These are phyloP conservation scores for Lithosia quadra DNA, from an alignment of 2,888 invertebrate species.

Conservation along the genomic window DNA sequence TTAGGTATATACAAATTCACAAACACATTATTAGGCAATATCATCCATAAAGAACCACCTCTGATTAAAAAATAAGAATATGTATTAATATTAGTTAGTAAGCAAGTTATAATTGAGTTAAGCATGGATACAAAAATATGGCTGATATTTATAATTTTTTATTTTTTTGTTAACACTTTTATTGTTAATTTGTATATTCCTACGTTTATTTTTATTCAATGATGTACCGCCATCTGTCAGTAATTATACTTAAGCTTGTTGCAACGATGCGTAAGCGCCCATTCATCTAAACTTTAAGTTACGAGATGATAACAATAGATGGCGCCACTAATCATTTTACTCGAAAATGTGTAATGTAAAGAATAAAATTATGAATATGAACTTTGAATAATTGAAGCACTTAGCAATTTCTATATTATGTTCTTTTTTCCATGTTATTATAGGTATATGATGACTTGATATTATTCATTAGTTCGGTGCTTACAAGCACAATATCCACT, in stretches of 20 bases:
- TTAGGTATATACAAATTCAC: too few species aligned
- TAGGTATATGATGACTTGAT: too few species aligned
- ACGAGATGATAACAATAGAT: slow-evolving; percentile 45
- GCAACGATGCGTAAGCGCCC: slow-evolving; percentile 44
- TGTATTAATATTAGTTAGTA: too few species aligned
- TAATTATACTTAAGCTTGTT: slow-evolving; percentile 32
- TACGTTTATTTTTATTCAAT: background rate
- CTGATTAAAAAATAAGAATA: too few species aligned
- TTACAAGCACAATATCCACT: too few species aligned
- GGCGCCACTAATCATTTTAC: slow-evolving; percentile 44
- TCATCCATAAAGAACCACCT: too few species aligned
- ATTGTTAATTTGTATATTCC: background rate
- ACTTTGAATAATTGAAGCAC: background rate
- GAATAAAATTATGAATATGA: background rate
- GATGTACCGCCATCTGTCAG: slow-evolving; percentile 60
- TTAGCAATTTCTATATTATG: background rate
- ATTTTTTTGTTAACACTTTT: background rate
- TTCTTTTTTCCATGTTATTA: too few species aligned
- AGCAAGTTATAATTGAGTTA: background rate
- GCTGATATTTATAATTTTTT: too few species aligned
- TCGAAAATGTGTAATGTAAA: too few species aligned
- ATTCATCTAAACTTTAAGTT: slow-evolving; percentile 33
- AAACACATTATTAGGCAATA: too few species aligned
- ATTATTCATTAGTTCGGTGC: too few species aligned
- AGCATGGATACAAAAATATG: background rate